Evolutionary conservation across 2,797 vertebrate species (phyloP).

Genomic region (Chelmon rostratus): DNA sequence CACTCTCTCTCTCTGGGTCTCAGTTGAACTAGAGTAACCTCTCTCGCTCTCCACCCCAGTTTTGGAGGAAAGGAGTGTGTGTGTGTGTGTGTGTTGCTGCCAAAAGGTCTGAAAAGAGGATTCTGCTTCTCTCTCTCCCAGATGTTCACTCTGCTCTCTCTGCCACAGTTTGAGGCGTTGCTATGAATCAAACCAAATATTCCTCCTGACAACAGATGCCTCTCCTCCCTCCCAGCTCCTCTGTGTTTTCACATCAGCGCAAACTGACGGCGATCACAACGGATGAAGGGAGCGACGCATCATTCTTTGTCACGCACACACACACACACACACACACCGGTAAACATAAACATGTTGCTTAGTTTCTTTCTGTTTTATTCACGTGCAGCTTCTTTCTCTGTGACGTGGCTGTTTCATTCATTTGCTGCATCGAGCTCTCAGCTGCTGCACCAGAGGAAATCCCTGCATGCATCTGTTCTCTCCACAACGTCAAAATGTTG

Average conservation of each 20-base stretch:
- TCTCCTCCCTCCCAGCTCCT: conserved; percentile 50
- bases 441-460: background rate
- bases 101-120: conserved; percentile 41
- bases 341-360: background rate
- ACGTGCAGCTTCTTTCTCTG: background rate
- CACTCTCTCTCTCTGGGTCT: conserved; percentile 18
- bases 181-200: conserved; percentile 73
- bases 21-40: conserved; percentile 71
- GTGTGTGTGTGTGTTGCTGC: conserved; percentile 35
- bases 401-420: background rate
- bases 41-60: conserved; percentile 24
- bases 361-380: background rate
- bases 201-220: conserved; percentile 69
- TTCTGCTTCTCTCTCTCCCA: conserved; percentile 43
- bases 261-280: background rate
- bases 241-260: conserved; percentile 39
- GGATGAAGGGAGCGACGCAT: background rate
- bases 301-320: background rate
- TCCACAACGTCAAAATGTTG: too few relatives aligned
- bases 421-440: background rate
- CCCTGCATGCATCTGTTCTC: background rate
- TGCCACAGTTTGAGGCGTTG: conserved; percentile 58
- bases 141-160: conserved; percentile 41
- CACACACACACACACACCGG: background rate
- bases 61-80: conserved; percentile 47